A percentile compares a stretch with the other conserved stretches of the same genome.
Evolutionary conservation across 92 coral and sea anemone species (phyloP).

Genomic region (Muricea muricata): DNA sequence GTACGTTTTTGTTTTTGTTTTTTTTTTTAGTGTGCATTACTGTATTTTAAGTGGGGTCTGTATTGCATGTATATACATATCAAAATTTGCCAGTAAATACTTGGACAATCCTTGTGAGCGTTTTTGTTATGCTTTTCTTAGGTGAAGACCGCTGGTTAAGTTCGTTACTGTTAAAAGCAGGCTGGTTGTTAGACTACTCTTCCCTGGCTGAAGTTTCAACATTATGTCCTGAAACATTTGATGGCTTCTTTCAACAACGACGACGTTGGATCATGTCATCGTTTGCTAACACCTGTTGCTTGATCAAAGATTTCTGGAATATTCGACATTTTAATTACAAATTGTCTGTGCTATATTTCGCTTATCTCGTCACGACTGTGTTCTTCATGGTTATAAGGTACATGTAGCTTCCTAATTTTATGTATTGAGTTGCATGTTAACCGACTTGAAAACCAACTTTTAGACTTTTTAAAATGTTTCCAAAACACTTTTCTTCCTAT

Average conservation of each 20-base stretch:
- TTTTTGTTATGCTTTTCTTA: too few relatives aligned
- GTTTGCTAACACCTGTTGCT: slow-evolving; percentile 30
- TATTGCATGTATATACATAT: too few relatives aligned
- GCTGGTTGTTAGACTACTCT: slow-evolving; percentile 43
- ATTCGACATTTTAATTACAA: slow-evolving; percentile 38
- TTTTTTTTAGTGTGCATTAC: neutral
- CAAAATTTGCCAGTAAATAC: too few relatives aligned
- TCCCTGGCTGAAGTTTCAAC: slow-evolving; percentile 40
- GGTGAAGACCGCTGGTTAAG: slow-evolving; percentile 47
- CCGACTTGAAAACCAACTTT: neutral
- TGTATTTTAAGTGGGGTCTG: too few relatives aligned
- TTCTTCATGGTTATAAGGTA: slow-evolving; percentile 42
- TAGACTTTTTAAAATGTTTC: too few relatives aligned
- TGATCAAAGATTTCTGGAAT: slow-evolving; percentile 24
- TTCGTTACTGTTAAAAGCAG: slow-evolving; percentile 20
- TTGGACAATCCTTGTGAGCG: too few relatives aligned
- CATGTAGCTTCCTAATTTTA: neutral
- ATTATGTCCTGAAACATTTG: slow-evolving; percentile 41
- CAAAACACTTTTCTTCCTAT: too few relatives aligned
- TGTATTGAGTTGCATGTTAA: neutral
- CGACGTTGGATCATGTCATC: slow-evolving; percentile 36
- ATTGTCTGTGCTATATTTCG: slow-evolving; percentile 24
- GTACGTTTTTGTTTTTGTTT: neutral
- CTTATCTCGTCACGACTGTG: slow-evolving; percentile 24
- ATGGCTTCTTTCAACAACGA: slow-evolving; percentile 45